Conservation (phyloP, 2,888 invertebrate genomes). For the Harpagoxenus sublaevis region DNA sequence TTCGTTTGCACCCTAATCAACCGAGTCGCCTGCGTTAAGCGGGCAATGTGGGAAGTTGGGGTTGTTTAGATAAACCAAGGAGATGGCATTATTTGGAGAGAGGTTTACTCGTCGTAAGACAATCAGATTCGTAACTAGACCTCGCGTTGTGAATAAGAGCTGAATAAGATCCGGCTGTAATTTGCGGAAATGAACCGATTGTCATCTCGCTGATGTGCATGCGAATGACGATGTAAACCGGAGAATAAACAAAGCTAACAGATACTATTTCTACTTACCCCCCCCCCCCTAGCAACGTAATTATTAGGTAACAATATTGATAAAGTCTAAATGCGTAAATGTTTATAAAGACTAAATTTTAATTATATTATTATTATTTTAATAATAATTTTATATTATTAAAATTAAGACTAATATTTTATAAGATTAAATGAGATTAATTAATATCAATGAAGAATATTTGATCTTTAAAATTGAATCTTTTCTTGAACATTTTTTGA, state of each 20-base stretch:
- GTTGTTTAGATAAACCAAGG: conserved; percentile 67
- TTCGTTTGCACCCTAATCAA: conserved; percentile 68
- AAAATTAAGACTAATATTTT: not conserved
- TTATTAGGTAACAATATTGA: not conserved
- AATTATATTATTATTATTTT: not conserved
- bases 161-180: conserved; percentile 45
- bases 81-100: conserved; percentile 64
- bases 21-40: conserved; percentile 59
- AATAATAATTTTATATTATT: not conserved
- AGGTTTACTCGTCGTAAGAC: conserved; percentile 52
- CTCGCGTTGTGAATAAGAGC: conserved; percentile 46
- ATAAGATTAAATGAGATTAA: not conserved
- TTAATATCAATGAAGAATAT: not conserved
- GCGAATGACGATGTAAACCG: conserved; percentile 10
- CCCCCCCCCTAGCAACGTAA: not conserved
- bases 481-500: not conserved
- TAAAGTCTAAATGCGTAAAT: not conserved
- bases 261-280: not conserved
- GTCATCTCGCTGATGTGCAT: conserved; percentile 36
- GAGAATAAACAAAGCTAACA: not conserved
- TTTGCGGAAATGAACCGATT: conserved; percentile 53
- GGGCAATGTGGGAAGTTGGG: conserved; percentile 47
- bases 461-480: not conserved
- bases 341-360: not conserved
- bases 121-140: conserved; percentile 53